These are phyloP conservation scores for Archilochus colubris DNA, from an alignment of 2,113 vertebrate genomes.

Conservation along the genomic window DNA sequence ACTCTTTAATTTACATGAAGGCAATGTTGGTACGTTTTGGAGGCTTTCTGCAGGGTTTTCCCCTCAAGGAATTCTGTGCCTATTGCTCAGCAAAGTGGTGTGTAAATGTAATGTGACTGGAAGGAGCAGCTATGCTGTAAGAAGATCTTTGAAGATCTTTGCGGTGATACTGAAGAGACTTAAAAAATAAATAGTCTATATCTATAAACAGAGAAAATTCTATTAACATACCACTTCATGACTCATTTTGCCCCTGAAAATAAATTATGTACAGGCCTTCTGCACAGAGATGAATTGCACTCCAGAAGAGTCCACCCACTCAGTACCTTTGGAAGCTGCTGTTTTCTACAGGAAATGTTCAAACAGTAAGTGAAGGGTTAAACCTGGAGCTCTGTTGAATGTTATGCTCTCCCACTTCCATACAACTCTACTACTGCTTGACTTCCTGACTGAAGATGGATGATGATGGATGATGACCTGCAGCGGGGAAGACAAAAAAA, in stretches of 20 bases:
- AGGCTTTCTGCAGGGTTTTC: conserved; percentile 49
- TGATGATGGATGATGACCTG: not conserved
- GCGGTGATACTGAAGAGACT: conserved; percentile 40
- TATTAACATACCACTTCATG: conserved; percentile 53
- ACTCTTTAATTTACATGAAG: not conserved
- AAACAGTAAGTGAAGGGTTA: not conserved
- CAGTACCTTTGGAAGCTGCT: not conserved
- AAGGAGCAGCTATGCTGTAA: conserved; percentile 15
- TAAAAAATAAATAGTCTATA: conserved; percentile 59
- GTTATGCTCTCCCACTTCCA: not conserved
- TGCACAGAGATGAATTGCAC: conserved; percentile 18
- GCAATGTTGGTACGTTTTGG: conserved; percentile 12
- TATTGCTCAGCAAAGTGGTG: conserved; percentile 40
- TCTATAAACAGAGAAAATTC: conserved; percentile 66
- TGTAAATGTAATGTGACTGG: conserved; percentile 43
- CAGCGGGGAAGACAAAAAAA: not conserved
- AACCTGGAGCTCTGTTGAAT: not conserved
- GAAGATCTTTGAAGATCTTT: conserved; percentile 46
- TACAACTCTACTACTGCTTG: not conserved
- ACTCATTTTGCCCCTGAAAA: conserved; percentile 5
- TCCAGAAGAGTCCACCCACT: not conserved
- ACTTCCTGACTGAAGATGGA: not conserved
- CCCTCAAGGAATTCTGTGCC: conserved; percentile 62
- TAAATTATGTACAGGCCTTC: not conserved
- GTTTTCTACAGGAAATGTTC: not conserved